Conservation (phyloP, 2,797 vertebrate species). For the Antrozous pallidus region DNA sequence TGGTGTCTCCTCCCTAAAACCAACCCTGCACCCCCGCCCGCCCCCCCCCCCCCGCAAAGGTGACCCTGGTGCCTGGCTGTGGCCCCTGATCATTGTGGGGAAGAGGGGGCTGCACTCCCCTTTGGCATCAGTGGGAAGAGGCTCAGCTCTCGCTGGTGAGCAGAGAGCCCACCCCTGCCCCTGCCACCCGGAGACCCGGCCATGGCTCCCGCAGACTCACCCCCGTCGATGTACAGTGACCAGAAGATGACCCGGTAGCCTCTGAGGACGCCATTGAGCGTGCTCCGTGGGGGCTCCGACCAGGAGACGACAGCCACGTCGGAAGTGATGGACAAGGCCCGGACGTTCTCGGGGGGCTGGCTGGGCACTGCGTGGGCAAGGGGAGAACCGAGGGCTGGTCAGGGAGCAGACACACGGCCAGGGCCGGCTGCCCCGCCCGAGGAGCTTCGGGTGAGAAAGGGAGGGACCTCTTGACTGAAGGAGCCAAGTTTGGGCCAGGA, state of each 20-base stretch:
- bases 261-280: slow-evolving; percentile 95
- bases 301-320: slow-evolving; percentile 96
- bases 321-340: slow-evolving; percentile 96
- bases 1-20: background rate
- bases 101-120: too few species aligned
- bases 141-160: background rate
- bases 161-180: accelerated
- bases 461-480: background rate
- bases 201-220: slow-evolving; percentile 76
- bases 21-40: too few species aligned
- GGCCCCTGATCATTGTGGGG: accelerated
- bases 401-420: accelerated
- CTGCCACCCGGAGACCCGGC: accelerated
- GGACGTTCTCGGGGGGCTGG: slow-evolving; percentile 94
- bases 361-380: slow-evolving; percentile 88
- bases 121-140: accelerated
- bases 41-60: too few species aligned
- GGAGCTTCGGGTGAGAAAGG: background rate
- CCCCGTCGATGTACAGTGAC: slow-evolving; percentile 95
- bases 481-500: background rate
- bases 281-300: slow-evolving; percentile 94
- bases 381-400: background rate
- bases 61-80: background rate
- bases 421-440: slow-evolving; percentile 59
- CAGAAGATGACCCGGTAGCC: slow-evolving; percentile 96